Evolutionary conservation across 2,888 invertebrate genomes (phyloP).

Genomic region (Agriopis aurantiaria): DNA sequence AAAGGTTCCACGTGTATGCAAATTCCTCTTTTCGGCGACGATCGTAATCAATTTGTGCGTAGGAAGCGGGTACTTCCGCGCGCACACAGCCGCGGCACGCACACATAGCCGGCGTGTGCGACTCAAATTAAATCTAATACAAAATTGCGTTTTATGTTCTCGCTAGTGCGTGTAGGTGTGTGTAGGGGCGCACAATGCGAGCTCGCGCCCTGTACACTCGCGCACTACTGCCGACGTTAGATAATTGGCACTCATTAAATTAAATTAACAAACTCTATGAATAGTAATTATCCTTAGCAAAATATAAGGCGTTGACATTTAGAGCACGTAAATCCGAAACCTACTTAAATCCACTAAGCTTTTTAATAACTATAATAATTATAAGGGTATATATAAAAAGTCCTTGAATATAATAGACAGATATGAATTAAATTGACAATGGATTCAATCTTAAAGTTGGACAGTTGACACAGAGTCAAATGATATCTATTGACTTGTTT

Average conservation of each 20-base stretch:
- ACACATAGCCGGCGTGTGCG: slow-evolving; percentile 59
- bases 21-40: slow-evolving; percentile 82
- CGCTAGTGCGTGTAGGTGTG: slow-evolving; percentile 80
- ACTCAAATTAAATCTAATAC: slow-evolving; percentile 86
- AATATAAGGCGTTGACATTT: too few species aligned
- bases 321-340: not conserved
- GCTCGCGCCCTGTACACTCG: slow-evolving; percentile 76
- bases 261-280: not conserved
- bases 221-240: slow-evolving; percentile 60
- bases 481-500: slow-evolving; percentile 6
- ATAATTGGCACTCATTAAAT: slow-evolving; percentile 46
- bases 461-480: not conserved
- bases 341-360: not conserved
- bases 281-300: too few species aligned
- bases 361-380: not conserved
- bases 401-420: too few species aligned
- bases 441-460: not conserved
- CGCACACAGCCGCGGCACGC: slow-evolving; percentile 59
- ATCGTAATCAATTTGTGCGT: slow-evolving; percentile 86
- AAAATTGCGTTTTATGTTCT: slow-evolving; percentile 86
- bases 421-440: not conserved
- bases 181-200: slow-evolving; percentile 80
- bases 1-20: slow-evolving; percentile 75
- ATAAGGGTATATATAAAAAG: too few species aligned
- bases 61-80: slow-evolving; percentile 74